These are phyloP conservation scores for Formica exsecta DNA, from an alignment of 1,140 invertebrate genomes.

Conservation along the genomic window DNA sequence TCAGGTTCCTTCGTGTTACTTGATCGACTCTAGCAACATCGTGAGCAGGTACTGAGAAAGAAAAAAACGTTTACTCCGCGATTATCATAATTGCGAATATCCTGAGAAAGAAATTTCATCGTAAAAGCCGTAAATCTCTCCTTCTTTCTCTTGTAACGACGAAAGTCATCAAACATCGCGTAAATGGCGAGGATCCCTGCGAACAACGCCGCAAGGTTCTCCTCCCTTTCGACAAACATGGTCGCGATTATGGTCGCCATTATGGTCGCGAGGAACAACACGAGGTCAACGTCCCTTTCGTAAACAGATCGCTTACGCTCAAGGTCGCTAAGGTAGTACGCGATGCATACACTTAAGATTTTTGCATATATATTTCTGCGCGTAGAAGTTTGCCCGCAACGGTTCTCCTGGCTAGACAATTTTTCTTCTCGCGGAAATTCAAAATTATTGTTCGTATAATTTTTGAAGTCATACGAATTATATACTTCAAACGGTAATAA, in stretches of 20 bases:
- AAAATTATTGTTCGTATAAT: too few species aligned
- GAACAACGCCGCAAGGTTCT: conserved; percentile 33
- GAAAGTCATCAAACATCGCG: conserved; percentile 24
- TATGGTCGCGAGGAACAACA: conserved; percentile 64
- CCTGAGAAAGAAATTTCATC: neutral
- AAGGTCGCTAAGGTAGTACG: conserved; percentile 79
- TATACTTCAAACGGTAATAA: neutral
- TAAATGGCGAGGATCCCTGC: conserved; percentile 22
- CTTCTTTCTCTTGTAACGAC: neutral
- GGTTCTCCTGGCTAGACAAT: neutral
- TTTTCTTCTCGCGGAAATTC: neutral
- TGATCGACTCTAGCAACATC: conserved; percentile 42
- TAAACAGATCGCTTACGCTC: conserved; percentile 85
- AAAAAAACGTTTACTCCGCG: neutral
- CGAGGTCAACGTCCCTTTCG: conserved; percentile 81
- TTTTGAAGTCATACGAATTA: neutral
- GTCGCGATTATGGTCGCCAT: conserved; percentile 20
- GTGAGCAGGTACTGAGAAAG: conserved; percentile 41
- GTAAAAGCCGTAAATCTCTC: neutral
- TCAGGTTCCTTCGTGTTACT: conserved; percentile 24
- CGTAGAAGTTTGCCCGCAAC: neutral
- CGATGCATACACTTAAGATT: neutral
- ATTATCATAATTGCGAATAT: neutral
- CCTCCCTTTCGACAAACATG: conserved; percentile 42
- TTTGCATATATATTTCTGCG: neutral